Conservation (phyloP, 2,797 vertebrate species). For the Cephalopachus bancanus region DNA sequence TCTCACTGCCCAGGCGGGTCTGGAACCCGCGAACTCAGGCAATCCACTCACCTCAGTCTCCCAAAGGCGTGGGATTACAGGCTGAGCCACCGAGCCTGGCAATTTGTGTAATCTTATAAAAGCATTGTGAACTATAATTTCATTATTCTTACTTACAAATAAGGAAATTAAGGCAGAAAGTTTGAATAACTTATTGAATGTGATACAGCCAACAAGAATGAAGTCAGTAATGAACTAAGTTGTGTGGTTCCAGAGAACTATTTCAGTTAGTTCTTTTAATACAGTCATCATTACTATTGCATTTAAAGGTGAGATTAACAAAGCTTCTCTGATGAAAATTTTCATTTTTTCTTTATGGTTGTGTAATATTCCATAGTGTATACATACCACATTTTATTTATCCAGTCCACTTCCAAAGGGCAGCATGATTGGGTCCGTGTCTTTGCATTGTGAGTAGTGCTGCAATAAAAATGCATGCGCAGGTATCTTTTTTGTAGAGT, state of each 20-base stretch:
- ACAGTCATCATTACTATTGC: background rate
- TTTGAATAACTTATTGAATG: background rate
- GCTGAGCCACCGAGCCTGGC: too few species aligned
- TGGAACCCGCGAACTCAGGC: too few species aligned
- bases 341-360: background rate
- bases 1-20: too few species aligned
- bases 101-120: background rate
- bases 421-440: too few species aligned
- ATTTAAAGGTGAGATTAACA: background rate
- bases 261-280: background rate
- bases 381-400: too few species aligned
- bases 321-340: background rate
- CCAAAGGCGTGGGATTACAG: too few species aligned
- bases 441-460: too few species aligned
- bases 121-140: background rate
- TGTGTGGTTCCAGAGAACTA: background rate
- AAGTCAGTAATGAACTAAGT: background rate
- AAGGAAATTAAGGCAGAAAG: background rate
- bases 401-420: too few species aligned
- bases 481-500: too few species aligned
- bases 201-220: background rate
- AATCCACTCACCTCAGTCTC: too few species aligned
- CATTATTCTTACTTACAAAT: slow-evolving; percentile 5
- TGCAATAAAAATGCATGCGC: too few species aligned
- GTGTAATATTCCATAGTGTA: too few species aligned